phyloP scores from a whole-genome alignment of 1,140 invertebrate species.

The Trialeurodes vaporariorum region DNA sequence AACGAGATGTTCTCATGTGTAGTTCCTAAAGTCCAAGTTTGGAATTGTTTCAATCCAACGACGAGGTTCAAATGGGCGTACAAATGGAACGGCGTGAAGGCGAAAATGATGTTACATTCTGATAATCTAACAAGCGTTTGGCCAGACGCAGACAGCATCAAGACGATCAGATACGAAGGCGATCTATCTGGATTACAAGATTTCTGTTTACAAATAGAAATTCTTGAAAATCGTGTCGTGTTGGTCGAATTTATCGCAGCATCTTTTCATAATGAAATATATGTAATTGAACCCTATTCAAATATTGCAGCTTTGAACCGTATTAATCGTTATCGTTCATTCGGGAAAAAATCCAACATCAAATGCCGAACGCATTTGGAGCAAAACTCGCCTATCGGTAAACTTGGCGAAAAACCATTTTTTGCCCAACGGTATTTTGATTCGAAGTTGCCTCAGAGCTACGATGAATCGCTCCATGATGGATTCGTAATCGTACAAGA shows the following conservation, averaged over 20 bases:
- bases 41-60: neutral
- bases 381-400: too few species aligned
- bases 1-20: neutral
- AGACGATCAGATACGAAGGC: neutral
- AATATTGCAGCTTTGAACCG: neutral
- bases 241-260: neutral
- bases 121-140: neutral
- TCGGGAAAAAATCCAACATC: too few species aligned
- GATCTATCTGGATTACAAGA: neutral
- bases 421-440: neutral
- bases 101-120: neutral
- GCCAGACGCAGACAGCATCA: neutral
- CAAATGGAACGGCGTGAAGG: neutral
- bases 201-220: neutral
- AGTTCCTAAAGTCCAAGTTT: neutral
- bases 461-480: neutral
- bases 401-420: neutral
- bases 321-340: too few species aligned
- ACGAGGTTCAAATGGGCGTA: neutral
- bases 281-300: neutral
- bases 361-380: too few species aligned
- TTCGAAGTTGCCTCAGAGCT: neutral
- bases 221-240: neutral
- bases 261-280: neutral
- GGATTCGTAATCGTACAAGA: neutral